These are phyloP conservation scores for Orius laevigatus DNA, from an alignment of 1,140 invertebrate genomes.

Conservation along the genomic window DNA sequence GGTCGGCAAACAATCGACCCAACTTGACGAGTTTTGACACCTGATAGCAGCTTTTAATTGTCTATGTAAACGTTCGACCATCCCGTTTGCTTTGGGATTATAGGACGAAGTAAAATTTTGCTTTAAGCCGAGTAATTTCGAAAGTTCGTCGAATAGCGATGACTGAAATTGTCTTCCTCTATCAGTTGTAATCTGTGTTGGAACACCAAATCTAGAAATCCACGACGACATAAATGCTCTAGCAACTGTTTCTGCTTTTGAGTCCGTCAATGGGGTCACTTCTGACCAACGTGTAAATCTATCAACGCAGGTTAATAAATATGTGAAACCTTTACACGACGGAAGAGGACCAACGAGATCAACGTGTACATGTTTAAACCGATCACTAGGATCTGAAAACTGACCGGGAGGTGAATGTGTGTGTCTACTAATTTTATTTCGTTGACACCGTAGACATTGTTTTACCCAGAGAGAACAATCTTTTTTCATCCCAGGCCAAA, in stretches of 20 bases:
- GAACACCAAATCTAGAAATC: constrained; percentile 26
- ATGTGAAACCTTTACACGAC: constrained; percentile 17
- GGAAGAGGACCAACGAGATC: constrained; percentile 16
- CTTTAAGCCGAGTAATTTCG: constrained; percentile 17
- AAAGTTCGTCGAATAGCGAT: constrained; percentile 21
- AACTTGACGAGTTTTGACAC: too few relatives aligned
- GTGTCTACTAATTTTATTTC: constrained; percentile 12
- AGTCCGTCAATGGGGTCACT: constrained; percentile 18
- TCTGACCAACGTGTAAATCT: constrained; percentile 25
- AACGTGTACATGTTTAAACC: constrained; percentile 5
- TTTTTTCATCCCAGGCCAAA: constrained; percentile 26
- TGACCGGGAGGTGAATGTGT: not conserved
- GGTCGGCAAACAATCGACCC: too few relatives aligned
- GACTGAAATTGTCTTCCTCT: constrained; percentile 26
- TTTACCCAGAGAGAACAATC: constrained; percentile 12
- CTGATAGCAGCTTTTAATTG: too few relatives aligned
- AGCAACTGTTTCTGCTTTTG: constrained; percentile 24
- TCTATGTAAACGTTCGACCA: constrained; percentile 27
- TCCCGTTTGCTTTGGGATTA: constrained; percentile 25
- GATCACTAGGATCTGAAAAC: not conserved
- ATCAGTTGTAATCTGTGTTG: constrained; percentile 27
- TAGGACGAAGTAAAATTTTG: constrained; percentile 24
- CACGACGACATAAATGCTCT: constrained; percentile 21
- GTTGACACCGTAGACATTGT: constrained; percentile 15
- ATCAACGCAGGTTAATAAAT: constrained; percentile 24